Percentiles rank a stretch among this genome's conserved stretches.
Conservation (phyloP, 2,113 vertebrate species). For the Leptocoma aspasia region DNA sequence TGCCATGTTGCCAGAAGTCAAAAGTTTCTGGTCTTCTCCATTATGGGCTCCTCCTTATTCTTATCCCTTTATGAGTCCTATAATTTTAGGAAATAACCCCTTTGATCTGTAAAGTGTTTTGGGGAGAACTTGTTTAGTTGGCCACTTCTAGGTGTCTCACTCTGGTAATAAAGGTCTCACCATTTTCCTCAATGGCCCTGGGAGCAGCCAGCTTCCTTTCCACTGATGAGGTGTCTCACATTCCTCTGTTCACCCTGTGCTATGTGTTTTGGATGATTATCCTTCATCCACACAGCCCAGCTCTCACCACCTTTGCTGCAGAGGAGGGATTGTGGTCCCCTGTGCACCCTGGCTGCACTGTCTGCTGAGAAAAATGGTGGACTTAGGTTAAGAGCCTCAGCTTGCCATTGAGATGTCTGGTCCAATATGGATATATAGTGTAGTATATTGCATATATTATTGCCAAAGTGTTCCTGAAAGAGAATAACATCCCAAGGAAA, state of each 20-base stretch:
- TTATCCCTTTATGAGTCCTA: neutral
- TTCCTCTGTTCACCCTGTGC: neutral
- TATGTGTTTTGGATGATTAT: neutral
- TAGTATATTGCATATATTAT: neutral
- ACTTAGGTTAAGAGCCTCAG: neutral
- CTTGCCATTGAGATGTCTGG: neutral
- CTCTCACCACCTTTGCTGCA: fast-evolving
- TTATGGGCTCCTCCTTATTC: neutral
- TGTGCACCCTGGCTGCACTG: neutral
- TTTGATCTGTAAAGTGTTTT: neutral
- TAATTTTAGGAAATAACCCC: neutral
- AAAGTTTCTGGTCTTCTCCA: neutral
- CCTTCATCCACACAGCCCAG: neutral
- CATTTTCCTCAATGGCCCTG: neutral
- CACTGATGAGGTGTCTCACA: neutral
- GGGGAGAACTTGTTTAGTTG: neutral
- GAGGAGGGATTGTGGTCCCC: neutral
- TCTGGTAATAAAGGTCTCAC: neutral
- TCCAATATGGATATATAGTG: neutral
- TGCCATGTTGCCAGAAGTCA: neutral
- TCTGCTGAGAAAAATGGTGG: neutral
- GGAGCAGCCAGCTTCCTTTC: neutral
- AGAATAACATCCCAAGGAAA: neutral
- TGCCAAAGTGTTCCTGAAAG: neutral
- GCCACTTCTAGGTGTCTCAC: neutral